Conservation (phyloP, 30 jellyfish, hydroid and myxozoan genomes). For the Pseudorhiza aurosa region DNA sequence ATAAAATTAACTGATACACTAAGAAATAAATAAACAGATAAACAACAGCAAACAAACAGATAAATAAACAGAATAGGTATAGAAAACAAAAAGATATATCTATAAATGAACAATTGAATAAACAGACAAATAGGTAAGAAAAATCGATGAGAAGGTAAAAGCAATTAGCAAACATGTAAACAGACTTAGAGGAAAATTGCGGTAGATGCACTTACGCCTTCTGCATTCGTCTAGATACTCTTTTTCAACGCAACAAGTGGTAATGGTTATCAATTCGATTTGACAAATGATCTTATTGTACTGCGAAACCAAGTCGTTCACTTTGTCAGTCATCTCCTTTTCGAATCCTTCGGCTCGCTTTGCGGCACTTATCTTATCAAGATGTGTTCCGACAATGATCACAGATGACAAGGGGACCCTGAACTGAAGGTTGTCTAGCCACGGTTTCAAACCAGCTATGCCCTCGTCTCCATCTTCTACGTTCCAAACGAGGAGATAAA, state of each 20-base stretch:
- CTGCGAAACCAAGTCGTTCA: neutral
- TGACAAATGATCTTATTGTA: conserved; percentile 15
- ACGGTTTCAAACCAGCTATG: conserved; percentile 63
- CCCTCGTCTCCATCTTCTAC: conserved; percentile 71
- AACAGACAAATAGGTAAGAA: no score
- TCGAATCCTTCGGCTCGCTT: conserved; percentile 9
- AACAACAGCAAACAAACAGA: no score
- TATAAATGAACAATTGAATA: no score
- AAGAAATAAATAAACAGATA: no score
- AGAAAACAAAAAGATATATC: no score
- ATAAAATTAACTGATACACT: no score
- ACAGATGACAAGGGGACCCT: conserved; percentile 83
- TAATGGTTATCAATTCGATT: conserved; percentile 3
- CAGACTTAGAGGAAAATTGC: no score
- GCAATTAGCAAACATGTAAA: no score
- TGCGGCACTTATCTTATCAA: conserved; percentile 52
- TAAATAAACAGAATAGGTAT: no score
- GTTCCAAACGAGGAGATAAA: conserved; percentile 85
- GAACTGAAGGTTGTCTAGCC: conserved; percentile 86
- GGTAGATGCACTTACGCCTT: conserved; percentile 9
- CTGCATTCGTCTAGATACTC: conserved; percentile 16
- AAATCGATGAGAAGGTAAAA: no score
- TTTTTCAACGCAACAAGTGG: neutral
- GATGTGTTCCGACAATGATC: conserved; percentile 84
- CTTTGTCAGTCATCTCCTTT: conserved; percentile 19